These are phyloP conservation scores for Augochlorella aurata DNA, from an alignment of 2,888 invertebrate species.

Conservation along the genomic window DNA sequence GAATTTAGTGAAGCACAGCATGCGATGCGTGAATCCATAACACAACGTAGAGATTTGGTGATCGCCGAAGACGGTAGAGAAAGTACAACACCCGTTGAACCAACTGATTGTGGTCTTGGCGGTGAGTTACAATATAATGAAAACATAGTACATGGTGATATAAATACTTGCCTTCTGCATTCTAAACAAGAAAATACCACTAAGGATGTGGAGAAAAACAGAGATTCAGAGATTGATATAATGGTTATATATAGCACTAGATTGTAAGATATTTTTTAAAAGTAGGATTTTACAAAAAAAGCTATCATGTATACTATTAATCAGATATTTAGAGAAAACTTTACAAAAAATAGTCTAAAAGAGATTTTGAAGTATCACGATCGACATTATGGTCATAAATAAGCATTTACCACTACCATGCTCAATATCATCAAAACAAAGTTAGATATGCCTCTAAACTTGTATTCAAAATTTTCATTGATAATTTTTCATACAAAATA, in stretches of 20 bases:
- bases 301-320: constrained; percentile 48
- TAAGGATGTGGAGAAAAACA: constrained; percentile 52
- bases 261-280: constrained; percentile 63
- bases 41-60: constrained; percentile 77
- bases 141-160: constrained; percentile 63
- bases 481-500: constrained; percentile 35
- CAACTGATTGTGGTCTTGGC: constrained; percentile 78
- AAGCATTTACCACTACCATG: constrained; percentile 19
- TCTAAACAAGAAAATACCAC: constrained; percentile 45
- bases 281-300: constrained; percentile 25
- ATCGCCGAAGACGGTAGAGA: constrained; percentile 74
- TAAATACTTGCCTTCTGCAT: constrained; percentile 58
- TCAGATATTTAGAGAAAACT: constrained; percentile 46
- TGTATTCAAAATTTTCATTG: constrained; percentile 24
- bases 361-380: constrained; percentile 39
- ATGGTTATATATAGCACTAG: constrained; percentile 75
- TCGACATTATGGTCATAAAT: constrained; percentile 27
- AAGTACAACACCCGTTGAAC: constrained; percentile 77
- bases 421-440: constrained; percentile 15
- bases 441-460: constrained; percentile 25
- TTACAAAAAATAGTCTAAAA: constrained; percentile 23
- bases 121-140: constrained; percentile 76
- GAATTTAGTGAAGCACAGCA: constrained; percentile 92
- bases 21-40: constrained; percentile 89
- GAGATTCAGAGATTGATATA: constrained; percentile 70